Base-by-base conservation (phyloP, 2,797 vertebrate species). In the Enteromius argenteus region DNA sequence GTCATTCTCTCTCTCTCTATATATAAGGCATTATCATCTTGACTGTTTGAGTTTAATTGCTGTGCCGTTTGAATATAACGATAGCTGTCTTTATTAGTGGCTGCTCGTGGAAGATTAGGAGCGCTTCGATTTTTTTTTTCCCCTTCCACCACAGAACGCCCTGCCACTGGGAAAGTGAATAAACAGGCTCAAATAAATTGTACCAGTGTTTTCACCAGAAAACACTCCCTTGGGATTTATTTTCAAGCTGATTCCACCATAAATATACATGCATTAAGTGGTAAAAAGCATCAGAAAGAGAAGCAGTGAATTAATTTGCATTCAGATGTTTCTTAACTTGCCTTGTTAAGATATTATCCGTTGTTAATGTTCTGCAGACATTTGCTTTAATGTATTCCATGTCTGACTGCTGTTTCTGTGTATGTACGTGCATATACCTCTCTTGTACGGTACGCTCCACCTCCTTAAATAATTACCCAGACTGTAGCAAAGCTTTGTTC, bases 301-400 rank as follows among this genome's bases (percentile, higher is more conserved):
- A 92, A 94, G 92, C 94, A 94, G 93, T 92, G 94, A 95, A 95
- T 95, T 95, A 94, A 95, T 96, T 96, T 95, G 94, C 93, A 92
- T 95, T 94, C 93, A 94, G 94, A 95, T 94, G 90, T 94, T 95
- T 93, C 94, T 94, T 95, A 95, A 94, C 93, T 93, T 92, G 93
- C 90, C 94, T 94, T 95, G 94, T 95, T 95, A 94, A 95, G 94
- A 95, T 95, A 93, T 93, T 95, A 94, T 95, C 94, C 94, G 88
- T 91, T 94, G 93, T 94, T 95, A 95, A 95, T 94, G 94, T 94
- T 94, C 94, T 92, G 91, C 90, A 92, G 93, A 93, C 93, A 92
- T 95, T 95, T 94, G 93, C 94, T 93, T 94, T 95, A 93, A 94
- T 95, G 84, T 89, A 89, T 90, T 91, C 86, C 75, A 23, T 78